Conservation (phyloP, 2,888 invertebrate species). For the Acrobasis suavella region DNA sequence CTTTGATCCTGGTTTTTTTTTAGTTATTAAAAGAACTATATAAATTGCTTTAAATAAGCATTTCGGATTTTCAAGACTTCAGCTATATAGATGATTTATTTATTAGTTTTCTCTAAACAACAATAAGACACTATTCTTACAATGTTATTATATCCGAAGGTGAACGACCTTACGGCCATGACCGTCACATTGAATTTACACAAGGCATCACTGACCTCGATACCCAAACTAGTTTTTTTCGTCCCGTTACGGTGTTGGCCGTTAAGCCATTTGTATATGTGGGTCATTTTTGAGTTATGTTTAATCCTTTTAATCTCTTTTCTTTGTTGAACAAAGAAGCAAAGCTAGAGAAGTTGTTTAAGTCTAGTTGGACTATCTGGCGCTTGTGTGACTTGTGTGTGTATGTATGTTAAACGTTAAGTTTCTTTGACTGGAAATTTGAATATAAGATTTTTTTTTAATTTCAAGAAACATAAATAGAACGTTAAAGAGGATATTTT, state of each 20-base stretch:
- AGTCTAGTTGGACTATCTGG: too few species aligned
- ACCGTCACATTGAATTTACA: slow-evolving; percentile 45
- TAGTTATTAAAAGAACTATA: too few species aligned
- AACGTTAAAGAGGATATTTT: too few species aligned
- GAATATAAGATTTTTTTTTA: too few species aligned
- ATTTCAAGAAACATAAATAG: too few species aligned
- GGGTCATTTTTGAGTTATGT: slow-evolving; percentile 9
- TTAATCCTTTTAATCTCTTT: slow-evolving; percentile 10
- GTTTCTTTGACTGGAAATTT: too few species aligned
- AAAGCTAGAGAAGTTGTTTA: too few species aligned
- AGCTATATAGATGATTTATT: neutral
- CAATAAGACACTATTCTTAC: slow-evolving; percentile 1
- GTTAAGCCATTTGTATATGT: slow-evolving; percentile 25
- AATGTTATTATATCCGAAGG: slow-evolving; percentile 30
- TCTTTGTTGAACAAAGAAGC: neutral
- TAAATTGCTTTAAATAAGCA: too few species aligned
- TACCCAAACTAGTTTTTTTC: slow-evolving; percentile 45
- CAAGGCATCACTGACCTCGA: slow-evolving; percentile 53
- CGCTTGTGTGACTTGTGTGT: too few species aligned
- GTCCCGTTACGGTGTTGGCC: slow-evolving; percentile 39
- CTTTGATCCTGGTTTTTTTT: too few species aligned
- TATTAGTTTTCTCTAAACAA: neutral
- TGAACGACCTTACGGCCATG: slow-evolving; percentile 54
- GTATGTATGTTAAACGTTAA: too few species aligned
- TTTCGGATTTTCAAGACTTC: neutral